A percentile compares a stretch with the other conserved stretches of the same genome.
These are phyloP conservation scores for Euleptes europaea DNA, from an alignment of 2,113 vertebrate genomes.

Conservation along the genomic window DNA sequence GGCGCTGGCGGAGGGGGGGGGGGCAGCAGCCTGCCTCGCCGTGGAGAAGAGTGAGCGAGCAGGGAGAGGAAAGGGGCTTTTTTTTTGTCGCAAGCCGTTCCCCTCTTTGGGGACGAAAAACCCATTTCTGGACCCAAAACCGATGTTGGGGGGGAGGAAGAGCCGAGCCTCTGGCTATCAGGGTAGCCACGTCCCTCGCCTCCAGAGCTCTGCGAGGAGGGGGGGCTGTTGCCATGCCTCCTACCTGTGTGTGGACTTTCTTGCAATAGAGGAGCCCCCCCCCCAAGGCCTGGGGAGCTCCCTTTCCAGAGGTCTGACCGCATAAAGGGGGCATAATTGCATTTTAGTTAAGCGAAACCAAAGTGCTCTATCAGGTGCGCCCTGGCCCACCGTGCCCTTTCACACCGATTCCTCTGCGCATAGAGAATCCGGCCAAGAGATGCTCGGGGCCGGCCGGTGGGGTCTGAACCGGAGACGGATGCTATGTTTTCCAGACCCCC, in stretches of 20 bases:
- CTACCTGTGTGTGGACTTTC: conserved; percentile 42
- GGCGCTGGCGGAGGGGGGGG: neutral
- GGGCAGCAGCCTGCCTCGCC: neutral
- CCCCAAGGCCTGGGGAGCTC: too few species aligned
- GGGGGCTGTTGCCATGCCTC: conserved; percentile 43
- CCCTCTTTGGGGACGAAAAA: conserved; percentile 53
- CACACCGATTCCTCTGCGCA: neutral
- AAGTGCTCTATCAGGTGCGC: neutral
- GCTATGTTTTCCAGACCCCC: neutral
- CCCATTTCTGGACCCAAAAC: conserved; percentile 47
- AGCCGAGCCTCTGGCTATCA: conserved; percentile 25
- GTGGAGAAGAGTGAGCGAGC: too few species aligned
- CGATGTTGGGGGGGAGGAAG: neutral
- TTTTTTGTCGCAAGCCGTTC: too few species aligned
- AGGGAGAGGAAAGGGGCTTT: too few species aligned
- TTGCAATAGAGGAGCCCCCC: conserved; percentile 36
- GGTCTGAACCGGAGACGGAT: conserved; percentile 27
- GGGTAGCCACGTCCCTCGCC: conserved; percentile 8
- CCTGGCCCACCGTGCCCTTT: neutral
- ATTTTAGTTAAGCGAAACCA: neutral
- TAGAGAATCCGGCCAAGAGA: neutral
- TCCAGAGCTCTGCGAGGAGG: conserved; percentile 37
- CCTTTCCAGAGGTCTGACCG: neutral
- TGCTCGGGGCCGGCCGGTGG: rapidly evolving
- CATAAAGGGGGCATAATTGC: neutral